Percentiles rank a stretch among this genome's conserved stretches.
Conservation (phyloP, 2,888 invertebrate species). For the Fabriciana adippe region DNA sequence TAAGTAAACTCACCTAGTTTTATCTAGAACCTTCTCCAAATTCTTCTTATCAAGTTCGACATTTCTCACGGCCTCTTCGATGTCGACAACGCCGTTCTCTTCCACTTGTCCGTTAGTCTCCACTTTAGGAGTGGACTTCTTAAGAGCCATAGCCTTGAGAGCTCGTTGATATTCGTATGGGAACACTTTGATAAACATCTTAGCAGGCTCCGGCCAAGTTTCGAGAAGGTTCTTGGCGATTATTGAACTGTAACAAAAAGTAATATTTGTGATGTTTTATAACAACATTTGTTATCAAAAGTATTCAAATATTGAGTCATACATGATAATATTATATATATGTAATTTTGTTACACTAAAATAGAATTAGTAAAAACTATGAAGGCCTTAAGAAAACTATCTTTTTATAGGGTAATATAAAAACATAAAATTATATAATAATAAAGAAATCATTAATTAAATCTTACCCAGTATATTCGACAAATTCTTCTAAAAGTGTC, state of each 20-base stretch:
- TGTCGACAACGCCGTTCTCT: conserved; percentile 85
- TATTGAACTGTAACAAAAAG: conserved; percentile 82
- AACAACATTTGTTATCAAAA: no score
- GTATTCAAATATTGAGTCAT: no score
- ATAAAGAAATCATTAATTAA: neutral
- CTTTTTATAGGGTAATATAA: neutral
- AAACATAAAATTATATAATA: neutral
- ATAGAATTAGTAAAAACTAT: no score
- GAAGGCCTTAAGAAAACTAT: no score
- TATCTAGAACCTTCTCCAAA: conserved; percentile 91
- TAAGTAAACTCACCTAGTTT: conserved; percentile 79
- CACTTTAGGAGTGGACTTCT: conserved; percentile 55
- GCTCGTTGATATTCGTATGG: conserved; percentile 98
- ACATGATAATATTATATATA: no score
- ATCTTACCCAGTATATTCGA: conserved; percentile 88
- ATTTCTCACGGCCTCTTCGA: conserved; percentile 94
- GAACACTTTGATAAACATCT: conserved; percentile 96
- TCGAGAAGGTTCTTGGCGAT: conserved; percentile 90
- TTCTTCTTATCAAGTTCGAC: conserved; percentile 89
- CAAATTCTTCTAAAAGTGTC: conserved; percentile 91
- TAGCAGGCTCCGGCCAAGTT: conserved; percentile 89
- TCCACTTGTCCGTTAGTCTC: conserved; percentile 60
- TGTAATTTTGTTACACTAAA: no score
- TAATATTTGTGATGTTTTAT: neutral
- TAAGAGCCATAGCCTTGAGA: conserved; percentile 85